phyloP scores from a whole-genome alignment of 2,797 vertebrate species.

The Geotrypetes seraphini region DNA sequence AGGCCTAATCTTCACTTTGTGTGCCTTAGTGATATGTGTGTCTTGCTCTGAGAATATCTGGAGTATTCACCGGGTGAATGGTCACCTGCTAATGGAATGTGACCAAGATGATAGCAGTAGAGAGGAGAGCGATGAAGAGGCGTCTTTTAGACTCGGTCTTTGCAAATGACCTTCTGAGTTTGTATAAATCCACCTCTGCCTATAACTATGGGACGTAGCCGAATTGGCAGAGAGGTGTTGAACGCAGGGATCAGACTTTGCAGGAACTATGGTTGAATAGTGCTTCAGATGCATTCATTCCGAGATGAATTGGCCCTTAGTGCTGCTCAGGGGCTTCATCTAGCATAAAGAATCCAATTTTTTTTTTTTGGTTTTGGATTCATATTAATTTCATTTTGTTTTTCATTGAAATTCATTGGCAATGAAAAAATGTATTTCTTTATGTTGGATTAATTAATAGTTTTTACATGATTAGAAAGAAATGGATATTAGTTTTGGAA shows the following conservation, averaged over 20 bases:
- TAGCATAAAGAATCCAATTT: too few relatives aligned
- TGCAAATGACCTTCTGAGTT: constrained; percentile 47
- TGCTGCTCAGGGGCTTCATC: constrained; percentile 31
- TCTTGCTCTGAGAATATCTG: constrained; percentile 53
- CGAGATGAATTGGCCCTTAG: constrained; percentile 42
- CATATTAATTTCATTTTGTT: too few relatives aligned
- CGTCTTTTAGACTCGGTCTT: constrained; percentile 47
- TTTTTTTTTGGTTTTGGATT: too few relatives aligned
- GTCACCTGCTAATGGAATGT: constrained; percentile 25
- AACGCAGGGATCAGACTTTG: constrained; percentile 85
- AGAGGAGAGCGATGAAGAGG: constrained; percentile 36
- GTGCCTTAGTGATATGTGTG: constrained; percentile 59
- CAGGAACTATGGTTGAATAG: constrained; percentile 95
- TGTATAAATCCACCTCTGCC: constrained; percentile 54
- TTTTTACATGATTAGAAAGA: too few relatives aligned
- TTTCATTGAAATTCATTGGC: too few relatives aligned
- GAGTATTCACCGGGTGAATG: constrained; percentile 22
- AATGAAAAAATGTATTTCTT: too few relatives aligned
- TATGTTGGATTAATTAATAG: too few relatives aligned
- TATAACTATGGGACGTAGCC: constrained; percentile 66
- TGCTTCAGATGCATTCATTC: constrained; percentile 66
- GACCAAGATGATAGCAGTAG: constrained; percentile 30
- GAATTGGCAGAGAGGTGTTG: constrained; percentile 86
- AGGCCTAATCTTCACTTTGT: constrained; percentile 70
- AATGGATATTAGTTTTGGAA: too few relatives aligned